These are phyloP conservation scores for Tachyglossus aculeatus DNA, from an alignment of 2,797 vertebrate species.

Conservation along the genomic window DNA sequence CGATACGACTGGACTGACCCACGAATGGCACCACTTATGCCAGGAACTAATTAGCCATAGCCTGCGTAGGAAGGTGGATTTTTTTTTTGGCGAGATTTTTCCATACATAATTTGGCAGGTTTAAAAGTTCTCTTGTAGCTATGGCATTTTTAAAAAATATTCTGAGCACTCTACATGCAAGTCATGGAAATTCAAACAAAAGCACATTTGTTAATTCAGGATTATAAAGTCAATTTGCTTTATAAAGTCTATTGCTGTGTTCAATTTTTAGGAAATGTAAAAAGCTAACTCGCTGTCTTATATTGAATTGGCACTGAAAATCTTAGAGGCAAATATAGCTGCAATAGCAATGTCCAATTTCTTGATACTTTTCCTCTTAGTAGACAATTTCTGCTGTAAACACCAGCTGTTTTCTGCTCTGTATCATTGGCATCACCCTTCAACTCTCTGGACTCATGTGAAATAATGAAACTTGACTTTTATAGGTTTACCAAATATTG, in stretches of 20 bases:
- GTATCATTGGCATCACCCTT: not conserved
- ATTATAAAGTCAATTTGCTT: not conserved
- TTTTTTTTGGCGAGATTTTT: not conserved
- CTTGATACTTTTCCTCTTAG: not conserved
- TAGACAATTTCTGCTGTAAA: not conserved
- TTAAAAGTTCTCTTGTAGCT: not conserved
- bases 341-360: not conserved
- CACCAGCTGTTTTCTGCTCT: not conserved
- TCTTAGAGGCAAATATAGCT: not conserved
- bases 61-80: no score
- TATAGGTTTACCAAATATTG: not conserved
- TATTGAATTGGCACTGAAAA: not conserved
- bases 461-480: not conserved
- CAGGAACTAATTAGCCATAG: no score
- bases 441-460: not conserved
- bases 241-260: fast-evolving
- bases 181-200: not conserved
- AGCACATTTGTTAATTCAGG: not conserved
- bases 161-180: not conserved
- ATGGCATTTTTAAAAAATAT: not conserved
- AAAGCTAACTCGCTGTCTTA: not conserved
- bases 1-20: no score
- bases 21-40: no score
- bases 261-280: not conserved
- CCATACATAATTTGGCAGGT: not conserved